A percentile compares a stretch with the other conserved stretches of the same genome.
phyloP scores from a whole-genome alignment of 2,797 vertebrate genomes.

The Pipistrellus kuhlii region DNA sequence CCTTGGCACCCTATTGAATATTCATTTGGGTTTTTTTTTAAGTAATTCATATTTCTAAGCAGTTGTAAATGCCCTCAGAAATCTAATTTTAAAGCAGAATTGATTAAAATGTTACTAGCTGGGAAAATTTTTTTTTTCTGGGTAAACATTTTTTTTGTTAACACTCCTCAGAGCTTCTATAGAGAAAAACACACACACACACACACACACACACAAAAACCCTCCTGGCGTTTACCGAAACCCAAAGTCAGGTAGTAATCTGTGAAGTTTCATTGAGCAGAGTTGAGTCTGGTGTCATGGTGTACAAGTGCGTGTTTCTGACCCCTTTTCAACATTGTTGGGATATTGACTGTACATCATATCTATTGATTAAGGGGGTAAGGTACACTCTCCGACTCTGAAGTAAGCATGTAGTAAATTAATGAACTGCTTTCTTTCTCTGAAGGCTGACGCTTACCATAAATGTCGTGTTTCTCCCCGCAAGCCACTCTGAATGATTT shows the following conservation, averaged over 20 bases:
- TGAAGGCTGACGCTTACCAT: slow-evolving; percentile 89
- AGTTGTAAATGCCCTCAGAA: slow-evolving; percentile 21
- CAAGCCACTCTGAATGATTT: slow-evolving; percentile 90
- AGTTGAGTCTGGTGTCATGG: slow-evolving; percentile 13
- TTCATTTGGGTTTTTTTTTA: background rate
- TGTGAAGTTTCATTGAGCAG: slow-evolving; percentile 38
- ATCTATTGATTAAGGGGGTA: slow-evolving; percentile 89
- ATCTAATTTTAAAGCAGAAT: slow-evolving; percentile 50
- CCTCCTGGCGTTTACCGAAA: background rate
- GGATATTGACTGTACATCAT: slow-evolving; percentile 89
- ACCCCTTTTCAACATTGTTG: slow-evolving; percentile 69
- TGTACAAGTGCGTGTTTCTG: slow-evolving; percentile 70
- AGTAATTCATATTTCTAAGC: slow-evolving; percentile 57
- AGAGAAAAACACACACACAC: background rate
- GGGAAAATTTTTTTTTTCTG: background rate
- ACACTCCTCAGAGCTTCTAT: background rate
- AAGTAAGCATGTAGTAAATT: slow-evolving; percentile 89
- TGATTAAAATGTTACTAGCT: slow-evolving; percentile 20
- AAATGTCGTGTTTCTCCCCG: slow-evolving; percentile 89
- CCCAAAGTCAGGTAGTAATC: slow-evolving; percentile 51
- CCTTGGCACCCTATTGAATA: slow-evolving; percentile 21
- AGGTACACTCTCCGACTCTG: slow-evolving; percentile 85
- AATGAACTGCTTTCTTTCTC: slow-evolving; percentile 90
- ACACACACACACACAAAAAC: background rate
- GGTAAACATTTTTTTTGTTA: background rate